phyloP scores from a whole-genome alignment of 2,797 vertebrate genomes.

The Spinibarbus caldwelli region DNA sequence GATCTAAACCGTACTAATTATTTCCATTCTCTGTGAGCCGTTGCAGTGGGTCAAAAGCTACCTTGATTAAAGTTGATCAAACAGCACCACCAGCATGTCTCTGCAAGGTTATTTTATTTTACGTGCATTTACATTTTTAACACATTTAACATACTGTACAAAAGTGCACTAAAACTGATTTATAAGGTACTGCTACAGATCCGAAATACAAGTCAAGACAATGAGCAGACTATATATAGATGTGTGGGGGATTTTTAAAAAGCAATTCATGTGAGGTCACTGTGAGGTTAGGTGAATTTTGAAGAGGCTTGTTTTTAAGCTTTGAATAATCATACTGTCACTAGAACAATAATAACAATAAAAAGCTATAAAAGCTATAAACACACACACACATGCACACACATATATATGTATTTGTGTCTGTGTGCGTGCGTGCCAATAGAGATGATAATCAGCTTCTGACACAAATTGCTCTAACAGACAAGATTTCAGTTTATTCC shows the following conservation, averaged over 20 bases:
- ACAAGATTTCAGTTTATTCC: slow-evolving; percentile 6
- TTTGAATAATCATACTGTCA: not conserved
- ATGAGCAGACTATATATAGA: not conserved
- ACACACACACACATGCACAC: no score
- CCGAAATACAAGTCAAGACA: not conserved
- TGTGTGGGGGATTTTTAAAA: not conserved
- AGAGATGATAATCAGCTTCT: slow-evolving; percentile 30
- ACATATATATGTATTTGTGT: no score
- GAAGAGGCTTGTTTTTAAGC: not conserved
- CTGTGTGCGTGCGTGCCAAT: slow-evolving; percentile 29
- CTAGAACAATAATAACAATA: not conserved
- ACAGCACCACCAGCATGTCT: slow-evolving; percentile 14
- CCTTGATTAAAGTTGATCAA: slow-evolving; percentile 38
- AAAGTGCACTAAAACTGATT: not conserved
- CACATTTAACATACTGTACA: not conserved
- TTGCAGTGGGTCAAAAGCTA: slow-evolving; percentile 14
- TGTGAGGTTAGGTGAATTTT: not conserved
- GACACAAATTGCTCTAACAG: slow-evolving; percentile 38
- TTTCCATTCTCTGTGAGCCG: slow-evolving; percentile 69
- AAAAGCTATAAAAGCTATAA: no score
- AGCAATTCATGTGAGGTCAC: not conserved
- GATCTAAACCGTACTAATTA: slow-evolving; percentile 69
- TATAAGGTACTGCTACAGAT: not conserved
- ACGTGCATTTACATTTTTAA: not conserved
- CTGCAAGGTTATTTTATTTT: slow-evolving; percentile 9